phyloP scores from a whole-genome alignment of 2,113 vertebrate species.

The Colossoma macropomum region DNA sequence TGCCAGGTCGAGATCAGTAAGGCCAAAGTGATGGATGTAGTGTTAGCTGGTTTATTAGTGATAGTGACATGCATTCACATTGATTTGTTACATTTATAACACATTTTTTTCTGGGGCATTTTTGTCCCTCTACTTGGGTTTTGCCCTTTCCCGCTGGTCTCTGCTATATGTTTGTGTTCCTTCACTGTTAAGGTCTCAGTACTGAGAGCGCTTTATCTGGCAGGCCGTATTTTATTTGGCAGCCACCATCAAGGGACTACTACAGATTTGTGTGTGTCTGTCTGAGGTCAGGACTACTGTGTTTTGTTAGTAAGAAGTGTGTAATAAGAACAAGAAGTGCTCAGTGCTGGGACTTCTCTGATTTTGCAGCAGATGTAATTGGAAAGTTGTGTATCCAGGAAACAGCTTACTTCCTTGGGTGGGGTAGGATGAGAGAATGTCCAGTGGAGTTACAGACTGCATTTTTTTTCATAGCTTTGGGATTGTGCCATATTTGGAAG shows the following conservation, averaged over 20 bases:
- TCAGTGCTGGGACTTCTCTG: constrained; percentile 28
- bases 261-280: constrained; percentile 24
- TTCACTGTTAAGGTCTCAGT: background rate
- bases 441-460: background rate
- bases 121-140: too few species aligned
- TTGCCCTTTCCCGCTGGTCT: background rate
- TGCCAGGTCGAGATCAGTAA: too few species aligned
- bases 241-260: constrained; percentile 3
- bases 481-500: constrained; percentile 32
- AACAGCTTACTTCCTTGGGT: constrained; percentile 51
- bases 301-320: constrained; percentile 17
- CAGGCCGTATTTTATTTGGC: constrained; percentile 53
- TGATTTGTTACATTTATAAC: too few species aligned
- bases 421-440: constrained; percentile 16
- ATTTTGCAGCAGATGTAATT: constrained; percentile 11
- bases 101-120: too few species aligned
- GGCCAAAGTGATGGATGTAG: too few species aligned
- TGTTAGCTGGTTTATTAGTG: too few species aligned
- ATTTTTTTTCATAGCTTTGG: constrained; percentile 9
- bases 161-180: background rate
- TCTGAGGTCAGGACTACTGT: constrained; percentile 15
- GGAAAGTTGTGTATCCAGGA: constrained; percentile 65
- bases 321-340: constrained; percentile 51
- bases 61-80: too few species aligned
- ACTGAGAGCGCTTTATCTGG: constrained; percentile 31